Percentiles rank a stretch among this genome's conserved stretches.
Evolutionary conservation across 2,797 vertebrate species (phyloP).

Genomic region (Acrossocheilus wenchowensis): DNA sequence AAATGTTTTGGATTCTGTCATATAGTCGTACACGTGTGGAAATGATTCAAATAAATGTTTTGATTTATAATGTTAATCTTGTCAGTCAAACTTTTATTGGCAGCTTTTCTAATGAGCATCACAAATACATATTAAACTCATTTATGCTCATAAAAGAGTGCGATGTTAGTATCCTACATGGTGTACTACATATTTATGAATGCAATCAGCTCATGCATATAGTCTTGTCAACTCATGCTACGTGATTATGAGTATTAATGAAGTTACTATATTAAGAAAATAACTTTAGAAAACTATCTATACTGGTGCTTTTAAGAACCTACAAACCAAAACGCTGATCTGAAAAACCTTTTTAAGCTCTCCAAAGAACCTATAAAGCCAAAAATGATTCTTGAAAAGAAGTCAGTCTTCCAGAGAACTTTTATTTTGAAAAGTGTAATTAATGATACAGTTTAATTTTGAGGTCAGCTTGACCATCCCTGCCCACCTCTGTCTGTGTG

Average conservation of each 20-base stretch:
- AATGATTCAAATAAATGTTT: conserved; percentile 27
- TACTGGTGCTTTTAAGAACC: neutral
- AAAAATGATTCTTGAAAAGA: neutral
- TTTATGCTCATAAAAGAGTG: neutral
- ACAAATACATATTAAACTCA: neutral
- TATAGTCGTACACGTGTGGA: neutral
- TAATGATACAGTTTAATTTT: conserved; percentile 5
- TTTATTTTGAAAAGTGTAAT: neutral
- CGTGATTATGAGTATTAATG: neutral
- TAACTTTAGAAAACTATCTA: neutral
- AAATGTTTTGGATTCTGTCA: conserved; percentile 2
- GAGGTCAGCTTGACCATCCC: conserved; percentile 54
- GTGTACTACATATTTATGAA: neutral
- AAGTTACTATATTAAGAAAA: neutral
- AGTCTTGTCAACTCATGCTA: neutral
- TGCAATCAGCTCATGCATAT: neutral
- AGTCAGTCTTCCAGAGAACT: neutral
- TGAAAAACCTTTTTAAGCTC: neutral
- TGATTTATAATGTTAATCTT: neutral
- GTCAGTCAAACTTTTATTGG: neutral
- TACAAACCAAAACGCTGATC: neutral
- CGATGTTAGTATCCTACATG: neutral
- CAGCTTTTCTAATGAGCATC: neutral
- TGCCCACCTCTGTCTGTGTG: conserved; percentile 51
- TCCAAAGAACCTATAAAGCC: neutral